phyloP scores from a whole-genome alignment of 2,113 vertebrate genomes.

The Scomber japonicus region DNA sequence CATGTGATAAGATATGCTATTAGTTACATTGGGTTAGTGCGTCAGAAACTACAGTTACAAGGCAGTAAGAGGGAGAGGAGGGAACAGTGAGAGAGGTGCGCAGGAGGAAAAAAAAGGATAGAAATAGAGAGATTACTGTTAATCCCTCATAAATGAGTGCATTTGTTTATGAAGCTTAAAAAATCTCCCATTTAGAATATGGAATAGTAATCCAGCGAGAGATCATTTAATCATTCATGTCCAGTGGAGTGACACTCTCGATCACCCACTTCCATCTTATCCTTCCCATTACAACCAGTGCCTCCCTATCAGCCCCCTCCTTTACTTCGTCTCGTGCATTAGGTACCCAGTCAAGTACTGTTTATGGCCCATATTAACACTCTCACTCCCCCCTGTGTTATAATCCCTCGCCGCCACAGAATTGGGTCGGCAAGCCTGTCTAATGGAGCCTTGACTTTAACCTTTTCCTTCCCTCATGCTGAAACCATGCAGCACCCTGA shows the following conservation, averaged over 20 bases:
- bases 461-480: conserved; percentile 51
- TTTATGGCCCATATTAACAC: conserved; percentile 79
- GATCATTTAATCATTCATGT: conserved; percentile 84
- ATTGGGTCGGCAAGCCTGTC: conserved; percentile 69
- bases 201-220: conserved; percentile 85
- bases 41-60: conserved; percentile 31
- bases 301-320: conserved; percentile 16
- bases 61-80: conserved; percentile 26
- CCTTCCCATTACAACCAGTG: conserved; percentile 74
- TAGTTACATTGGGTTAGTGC: conserved; percentile 25
- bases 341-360: conserved; percentile 51
- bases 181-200: conserved; percentile 88
- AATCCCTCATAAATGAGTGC: conserved; percentile 87
- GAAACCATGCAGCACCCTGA: conserved; percentile 49
- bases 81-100: conserved; percentile 35
- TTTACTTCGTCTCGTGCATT: conserved; percentile 47
- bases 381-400: conserved; percentile 66
- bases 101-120: conserved; percentile 59
- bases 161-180: conserved; percentile 88
- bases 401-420: conserved; percentile 73
- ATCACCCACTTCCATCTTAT: conserved; percentile 55
- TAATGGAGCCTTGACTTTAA: conserved; percentile 75
- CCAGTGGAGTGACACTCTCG: conserved; percentile 55
- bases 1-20: conserved; percentile 9
- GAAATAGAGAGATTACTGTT: conserved; percentile 86